Conservation (phyloP, 2,888 invertebrate species). For the Thereva unica region DNA sequence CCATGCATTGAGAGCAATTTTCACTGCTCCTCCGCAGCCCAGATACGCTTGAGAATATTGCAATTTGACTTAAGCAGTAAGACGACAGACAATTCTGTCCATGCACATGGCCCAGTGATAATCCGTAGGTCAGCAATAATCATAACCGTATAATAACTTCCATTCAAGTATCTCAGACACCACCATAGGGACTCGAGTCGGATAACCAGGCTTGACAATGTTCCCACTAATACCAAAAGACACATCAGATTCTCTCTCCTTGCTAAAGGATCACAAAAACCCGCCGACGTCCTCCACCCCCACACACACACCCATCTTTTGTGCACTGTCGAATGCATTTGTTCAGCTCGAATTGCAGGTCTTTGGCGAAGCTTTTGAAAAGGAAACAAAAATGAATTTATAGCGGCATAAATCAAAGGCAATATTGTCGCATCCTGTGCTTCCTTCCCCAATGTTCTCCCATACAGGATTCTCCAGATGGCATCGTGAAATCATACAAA, state of each 20-base stretch:
- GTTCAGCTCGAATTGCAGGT: conserved; percentile 30
- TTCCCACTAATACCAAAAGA: conserved; percentile 2
- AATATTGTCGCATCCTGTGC: conserved; percentile 52
- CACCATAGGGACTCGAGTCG: background rate
- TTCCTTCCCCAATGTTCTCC: conserved; percentile 42
- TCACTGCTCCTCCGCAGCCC: no score
- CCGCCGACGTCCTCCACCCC: background rate
- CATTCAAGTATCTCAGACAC: conserved; percentile 12
- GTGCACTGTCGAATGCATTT: conserved; percentile 21
- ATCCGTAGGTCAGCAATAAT: conserved; percentile 29
- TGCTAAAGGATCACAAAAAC: background rate
- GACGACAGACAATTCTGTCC: background rate
- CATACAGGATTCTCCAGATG: conserved; percentile 26
- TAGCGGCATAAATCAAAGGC: conserved; percentile 53
- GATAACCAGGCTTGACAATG: conserved; percentile 20
- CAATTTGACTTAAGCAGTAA: conserved; percentile 23
- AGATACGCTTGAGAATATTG: background rate
- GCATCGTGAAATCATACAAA: background rate
- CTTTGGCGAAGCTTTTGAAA: conserved; percentile 15
- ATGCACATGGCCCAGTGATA: conserved; percentile 26
- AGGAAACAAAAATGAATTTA: conserved; percentile 53
- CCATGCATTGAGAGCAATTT: no score
- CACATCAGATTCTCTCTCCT: no score
- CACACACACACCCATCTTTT: background rate
- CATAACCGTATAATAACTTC: conserved; percentile 32